Evolutionary conservation across 2,797 vertebrate genomes (phyloP), one percentile per base, ranked within the genome.

Genomic region (Adelosebastes latens): DNA sequence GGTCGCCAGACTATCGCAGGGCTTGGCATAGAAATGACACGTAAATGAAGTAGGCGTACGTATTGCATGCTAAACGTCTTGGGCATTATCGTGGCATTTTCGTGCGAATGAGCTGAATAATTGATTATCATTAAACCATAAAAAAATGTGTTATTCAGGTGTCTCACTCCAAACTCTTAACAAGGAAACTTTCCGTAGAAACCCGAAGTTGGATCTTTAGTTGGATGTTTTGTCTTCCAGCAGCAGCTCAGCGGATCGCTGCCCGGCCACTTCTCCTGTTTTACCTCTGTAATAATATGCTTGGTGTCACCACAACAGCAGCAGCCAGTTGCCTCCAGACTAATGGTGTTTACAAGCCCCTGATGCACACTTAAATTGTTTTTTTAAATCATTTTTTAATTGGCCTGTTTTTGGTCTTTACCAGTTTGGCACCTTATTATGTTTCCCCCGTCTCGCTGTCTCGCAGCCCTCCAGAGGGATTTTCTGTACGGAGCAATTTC

Each of bases 311-410:
- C 58, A 1, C 56, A 67, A 27, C 63, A 16, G 71, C 75, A 25
- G 78, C 75, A 25, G 78, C 70, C 14, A 18, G 82, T 75, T 56
- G 67, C 67, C 75, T 77, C 5, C 72, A 68, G 70, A 55, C 62
- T 71, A 27, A 80, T 27, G 71, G 14, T 81, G 74, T 77, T 86
- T 72, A 83, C 81, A 22, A 36, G 62, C 68, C 81, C 61, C 72
- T 39, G 64, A 55, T 75, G 75, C 55, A 63, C 70, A 31, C 75
- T 65, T 42, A 61, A 25, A 72, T 34, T 56, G 61, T 80, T 56
- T 55, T n/a, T 81, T 77, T 42, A 71, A 85, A 80, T 80, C 67
- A 61, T 32, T 75, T 70, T 72, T 86, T 80, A 86, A 82, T 84
- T 76, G 75, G 75, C 58, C 34, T 49, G 56, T 69, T 83, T 66